Evolutionary conservation across 2,797 vertebrate species (phyloP), one percentile per base, ranked within the genome.

Genomic region (Amniataba percoides): DNA sequence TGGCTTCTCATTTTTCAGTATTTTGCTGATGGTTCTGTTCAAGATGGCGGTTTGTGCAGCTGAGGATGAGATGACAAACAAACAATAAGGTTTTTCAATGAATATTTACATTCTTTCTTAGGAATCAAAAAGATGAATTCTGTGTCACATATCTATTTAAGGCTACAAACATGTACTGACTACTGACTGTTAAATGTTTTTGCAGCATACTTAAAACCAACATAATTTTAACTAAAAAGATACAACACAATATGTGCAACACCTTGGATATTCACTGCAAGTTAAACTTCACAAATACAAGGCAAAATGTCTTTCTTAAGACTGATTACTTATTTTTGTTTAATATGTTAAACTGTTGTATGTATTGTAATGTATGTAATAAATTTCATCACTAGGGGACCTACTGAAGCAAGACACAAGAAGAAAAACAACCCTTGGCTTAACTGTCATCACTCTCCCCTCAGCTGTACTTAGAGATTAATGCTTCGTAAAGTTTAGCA

Each of bases 1-100:
- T 72, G 97, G 96, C 49, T 87, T 89, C 80, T 96, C 81, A 3
- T 96, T 96, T 93, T 96, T 97, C 95, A 99, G 94, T 45, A 98
- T 77, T 90, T 91, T 90, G 79, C 94, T 95, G 88, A 99, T 96
- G 9, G 97, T 99, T 93, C 91, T 95, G 83, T 96, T 95, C 45
- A 99, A 94, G 53, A 99, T 79, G 52, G 94, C 95, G 81, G 97
- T 96, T 82, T 99, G 98, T 67, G 96, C 98, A 90, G 98, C 98
- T 99, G 74, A 16, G 81, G 75, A 74, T 74, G 2, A 91, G 34
- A 82, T 56, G 71, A 63, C 10, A 68, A 71, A 63, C 10, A 68
- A 71, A 61, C 21, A 7, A 23, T 18, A 15, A 23, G 4, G 0
- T 40, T 13, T 51, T 62, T 49, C 0, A 21, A 53, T 31, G 16